Evolutionary conservation across 2,888 invertebrate species (phyloP).

Genomic region (Mellilla xanthometata): DNA sequence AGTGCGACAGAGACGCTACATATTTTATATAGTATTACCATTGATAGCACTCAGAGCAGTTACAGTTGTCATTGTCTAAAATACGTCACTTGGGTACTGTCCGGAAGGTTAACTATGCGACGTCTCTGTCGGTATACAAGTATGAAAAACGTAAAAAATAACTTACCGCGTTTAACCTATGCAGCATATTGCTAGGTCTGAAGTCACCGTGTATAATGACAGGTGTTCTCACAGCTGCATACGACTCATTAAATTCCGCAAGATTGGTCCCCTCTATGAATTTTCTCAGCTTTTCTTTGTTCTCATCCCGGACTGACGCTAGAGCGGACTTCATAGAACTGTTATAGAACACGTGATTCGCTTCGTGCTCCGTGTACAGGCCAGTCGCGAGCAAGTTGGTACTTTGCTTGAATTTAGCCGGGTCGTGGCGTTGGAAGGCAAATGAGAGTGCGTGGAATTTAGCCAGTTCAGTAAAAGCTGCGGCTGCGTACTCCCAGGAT

Average conservation of each 20-base stretch:
- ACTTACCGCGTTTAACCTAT: neutral
- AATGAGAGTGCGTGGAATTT: conserved; percentile 9
- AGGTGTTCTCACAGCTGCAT: neutral
- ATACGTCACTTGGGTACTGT: too few relatives aligned
- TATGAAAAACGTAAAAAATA: neutral
- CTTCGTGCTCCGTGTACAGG: neutral
- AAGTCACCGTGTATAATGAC: conserved; percentile 6
- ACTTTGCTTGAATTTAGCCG: neutral
- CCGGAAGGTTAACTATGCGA: too few relatives aligned
- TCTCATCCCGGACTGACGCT: neutral
- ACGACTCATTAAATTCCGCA: neutral
- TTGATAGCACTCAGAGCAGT: too few relatives aligned
- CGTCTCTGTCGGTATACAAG: too few relatives aligned
- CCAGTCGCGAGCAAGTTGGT: neutral
- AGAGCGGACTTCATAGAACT: conserved; percentile 1
- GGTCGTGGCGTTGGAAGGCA: neutral
- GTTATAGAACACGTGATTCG: neutral
- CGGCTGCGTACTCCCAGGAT: conserved; percentile 1
- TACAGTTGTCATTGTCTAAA: too few relatives aligned
- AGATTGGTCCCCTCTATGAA: neutral
- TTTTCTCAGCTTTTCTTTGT: conserved; percentile 2
- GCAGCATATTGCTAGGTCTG: conserved; percentile 10
- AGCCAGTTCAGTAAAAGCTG: conserved; percentile 7
- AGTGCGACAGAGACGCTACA: too few relatives aligned
- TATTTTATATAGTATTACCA: too few relatives aligned